These are phyloP conservation scores for Apodemia hepburni DNA, from an alignment of 2,888 invertebrate species.

Conservation along the genomic window DNA sequence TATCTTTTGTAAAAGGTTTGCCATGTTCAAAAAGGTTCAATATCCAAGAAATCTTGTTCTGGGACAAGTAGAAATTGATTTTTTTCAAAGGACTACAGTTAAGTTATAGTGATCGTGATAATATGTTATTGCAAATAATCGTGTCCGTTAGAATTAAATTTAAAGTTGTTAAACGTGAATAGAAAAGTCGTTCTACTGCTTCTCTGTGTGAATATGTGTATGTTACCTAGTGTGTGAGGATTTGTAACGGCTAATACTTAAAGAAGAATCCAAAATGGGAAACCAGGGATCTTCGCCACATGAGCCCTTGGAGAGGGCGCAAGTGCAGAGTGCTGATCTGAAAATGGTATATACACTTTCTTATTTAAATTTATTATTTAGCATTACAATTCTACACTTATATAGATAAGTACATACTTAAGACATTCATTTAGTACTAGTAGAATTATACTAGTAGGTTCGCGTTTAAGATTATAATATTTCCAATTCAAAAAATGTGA, in stretches of 20 bases:
- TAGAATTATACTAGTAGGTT: neutral
- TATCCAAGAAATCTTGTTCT: constrained; percentile 66
- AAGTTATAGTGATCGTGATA: constrained; percentile 48
- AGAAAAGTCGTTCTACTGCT: constrained; percentile 30
- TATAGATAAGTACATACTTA: too few relatives aligned
- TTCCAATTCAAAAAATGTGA: constrained; percentile 2
- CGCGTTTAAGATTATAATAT: neutral
- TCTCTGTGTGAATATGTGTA: constrained; percentile 39
- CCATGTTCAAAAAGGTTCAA: constrained; percentile 67
- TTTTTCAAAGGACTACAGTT: constrained; percentile 55
- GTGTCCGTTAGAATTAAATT: constrained; percentile 41
- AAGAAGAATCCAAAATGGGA: constrained; percentile 80
- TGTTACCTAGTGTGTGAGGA: constrained; percentile 29
- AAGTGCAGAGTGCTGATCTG: constrained; percentile 67
- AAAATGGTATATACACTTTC: constrained; percentile 60
- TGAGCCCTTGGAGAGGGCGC: constrained; percentile 88
- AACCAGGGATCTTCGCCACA: constrained; percentile 91
- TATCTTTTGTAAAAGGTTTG: constrained; percentile 69
- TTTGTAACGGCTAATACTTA: constrained; percentile 21
- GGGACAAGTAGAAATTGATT: constrained; percentile 54
- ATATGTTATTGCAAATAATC: constrained; percentile 41
- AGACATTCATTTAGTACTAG: neutral
- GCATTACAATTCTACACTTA: neutral
- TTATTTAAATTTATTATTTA: neutral
- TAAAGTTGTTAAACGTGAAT: constrained; percentile 36